Conservation (phyloP, 92 coral and sea anemone genomes). For the Hydrozoanthus gracilis region DNA sequence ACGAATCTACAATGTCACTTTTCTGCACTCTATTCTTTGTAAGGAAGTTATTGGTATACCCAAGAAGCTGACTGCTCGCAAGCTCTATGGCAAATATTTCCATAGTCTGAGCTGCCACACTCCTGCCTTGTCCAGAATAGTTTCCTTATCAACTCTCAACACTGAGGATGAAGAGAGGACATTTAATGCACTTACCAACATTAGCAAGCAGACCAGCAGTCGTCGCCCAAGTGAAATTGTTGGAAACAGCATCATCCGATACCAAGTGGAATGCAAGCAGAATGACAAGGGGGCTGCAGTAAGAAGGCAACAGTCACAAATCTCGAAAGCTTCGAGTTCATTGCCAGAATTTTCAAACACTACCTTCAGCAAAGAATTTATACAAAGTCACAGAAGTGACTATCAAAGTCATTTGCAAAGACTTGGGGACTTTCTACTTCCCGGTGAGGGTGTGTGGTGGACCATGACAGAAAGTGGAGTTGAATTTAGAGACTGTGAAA, state of each 20-base stretch:
- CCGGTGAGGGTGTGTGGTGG: constrained; percentile 69
- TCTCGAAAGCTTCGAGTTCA: constrained; percentile 47
- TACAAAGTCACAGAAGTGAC: constrained; percentile 31
- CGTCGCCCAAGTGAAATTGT: constrained; percentile 60
- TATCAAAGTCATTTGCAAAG: constrained; percentile 54
- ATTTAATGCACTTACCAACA: constrained; percentile 30
- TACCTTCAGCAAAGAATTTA: constrained; percentile 35
- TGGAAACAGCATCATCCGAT: constrained; percentile 54
- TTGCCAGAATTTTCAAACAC: constrained; percentile 57
- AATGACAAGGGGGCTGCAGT: constrained; percentile 21
- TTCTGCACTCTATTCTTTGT: constrained; percentile 43
- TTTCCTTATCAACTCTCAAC: constrained; percentile 35
- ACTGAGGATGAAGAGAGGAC: constrained; percentile 50
- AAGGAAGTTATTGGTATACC: constrained; percentile 45
- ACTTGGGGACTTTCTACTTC: constrained; percentile 49
- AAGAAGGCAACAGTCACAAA: constrained; percentile 45
- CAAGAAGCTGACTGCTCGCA: constrained; percentile 34
- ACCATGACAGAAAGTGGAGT: constrained; percentile 40
- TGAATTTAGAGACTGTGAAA: constrained; percentile 54
- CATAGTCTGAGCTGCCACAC: constrained; percentile 52
- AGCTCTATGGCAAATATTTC: constrained; percentile 49
- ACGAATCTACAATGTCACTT: constrained; percentile 44
- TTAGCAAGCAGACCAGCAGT: constrained; percentile 48
- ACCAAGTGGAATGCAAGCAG: constrained; percentile 46
- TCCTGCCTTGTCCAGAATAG: constrained; percentile 40